These are phyloP conservation scores for Orussus abietinus DNA, from an alignment of 1,140 invertebrate genomes.

Conservation along the genomic window DNA sequence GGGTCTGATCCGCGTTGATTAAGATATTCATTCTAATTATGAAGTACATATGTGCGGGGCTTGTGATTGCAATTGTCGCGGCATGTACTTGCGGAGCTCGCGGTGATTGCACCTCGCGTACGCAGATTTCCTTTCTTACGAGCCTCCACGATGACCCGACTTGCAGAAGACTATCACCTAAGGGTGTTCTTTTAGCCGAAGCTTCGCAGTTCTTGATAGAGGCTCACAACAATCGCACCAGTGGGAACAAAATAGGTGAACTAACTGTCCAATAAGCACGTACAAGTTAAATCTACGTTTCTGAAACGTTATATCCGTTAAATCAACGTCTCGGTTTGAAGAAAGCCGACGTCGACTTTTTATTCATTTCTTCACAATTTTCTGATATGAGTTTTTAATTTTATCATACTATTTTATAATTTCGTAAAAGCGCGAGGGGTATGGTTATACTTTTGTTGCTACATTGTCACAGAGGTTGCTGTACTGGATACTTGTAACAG, in stretches of 20 bases:
- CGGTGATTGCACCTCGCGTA: constrained; percentile 33
- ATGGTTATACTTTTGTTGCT: no score
- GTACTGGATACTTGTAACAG: constrained; percentile 47
- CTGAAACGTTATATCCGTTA: constrained; percentile 3
- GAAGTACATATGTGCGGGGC: constrained; percentile 13
- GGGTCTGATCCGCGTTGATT: no score
- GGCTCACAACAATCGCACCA: constrained; percentile 39
- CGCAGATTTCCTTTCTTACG: constrained; percentile 37
- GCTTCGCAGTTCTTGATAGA: constrained; percentile 39
- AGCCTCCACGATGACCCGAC: constrained; percentile 40
- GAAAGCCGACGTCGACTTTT: constrained; percentile 2
- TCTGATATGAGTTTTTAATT: constrained; percentile 5
- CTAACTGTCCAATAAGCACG: background rate
- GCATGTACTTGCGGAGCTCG: constrained; percentile 42
- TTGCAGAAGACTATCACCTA: constrained; percentile 36
- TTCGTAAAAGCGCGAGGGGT: no score
- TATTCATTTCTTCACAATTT: constrained; percentile 5
- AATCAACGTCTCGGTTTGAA: constrained; percentile 5
- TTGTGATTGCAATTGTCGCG: constrained; percentile 26
- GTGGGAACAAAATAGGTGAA: constrained; percentile 38
- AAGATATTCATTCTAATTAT: background rate
- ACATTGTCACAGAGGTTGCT: constrained; percentile 32
- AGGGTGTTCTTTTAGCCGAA: constrained; percentile 41
- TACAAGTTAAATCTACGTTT: background rate
- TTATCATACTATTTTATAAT: constrained; percentile 1